Base-by-base conservation (phyloP, 2,113 vertebrate species). In the Poecilia latipinna region DNA sequence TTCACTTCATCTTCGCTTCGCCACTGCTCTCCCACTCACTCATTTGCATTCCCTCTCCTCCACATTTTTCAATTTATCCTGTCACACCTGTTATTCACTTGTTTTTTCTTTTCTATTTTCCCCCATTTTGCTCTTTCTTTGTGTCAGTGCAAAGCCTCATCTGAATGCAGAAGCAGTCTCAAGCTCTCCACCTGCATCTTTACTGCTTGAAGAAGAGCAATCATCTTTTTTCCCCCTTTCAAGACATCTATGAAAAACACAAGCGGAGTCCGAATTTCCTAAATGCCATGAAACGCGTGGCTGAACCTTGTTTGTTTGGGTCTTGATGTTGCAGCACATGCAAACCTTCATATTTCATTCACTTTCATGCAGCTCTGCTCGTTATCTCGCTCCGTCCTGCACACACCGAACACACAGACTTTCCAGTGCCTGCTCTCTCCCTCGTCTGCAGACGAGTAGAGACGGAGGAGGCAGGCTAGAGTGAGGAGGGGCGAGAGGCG, bases 31-130 rank as follows among this genome's bases (percentile, higher is more conserved):
- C 87, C 84, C 86, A 92, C 90, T 79, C 89, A 76, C 7, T 77
- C 84, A 92, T 92, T 91, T 88, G 87, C 90, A 93, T 92, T 86
- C 82, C 57, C 26, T 85, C 79, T 86, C 24, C 29, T 90, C 87
- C 84, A 82, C 44, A 79, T 88, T 77, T 86, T 84, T 75, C 73
- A 48, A 83, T 88, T 77, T 70, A 74, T 83, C 81, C 80, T 24
- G 62, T 88, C 90, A 85, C 92, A 93, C 92, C 90, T 93, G 90
- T 93, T 90, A 85, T 90, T 82, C 74, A 77, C 83, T 87, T 86
- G 70, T 83, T 79, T 68, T 75, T 33, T 68, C 72, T 61, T 44
- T 39, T 62, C 17, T 29, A 29, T 19, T 15, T 64, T 26, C 60
- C 29, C 65, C 72, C 71, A 22, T 24, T 32, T 64, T 11, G 33